Conservation (phyloP, 2,113 vertebrate genomes). For the Onychorhynchus coronatus region DNA sequence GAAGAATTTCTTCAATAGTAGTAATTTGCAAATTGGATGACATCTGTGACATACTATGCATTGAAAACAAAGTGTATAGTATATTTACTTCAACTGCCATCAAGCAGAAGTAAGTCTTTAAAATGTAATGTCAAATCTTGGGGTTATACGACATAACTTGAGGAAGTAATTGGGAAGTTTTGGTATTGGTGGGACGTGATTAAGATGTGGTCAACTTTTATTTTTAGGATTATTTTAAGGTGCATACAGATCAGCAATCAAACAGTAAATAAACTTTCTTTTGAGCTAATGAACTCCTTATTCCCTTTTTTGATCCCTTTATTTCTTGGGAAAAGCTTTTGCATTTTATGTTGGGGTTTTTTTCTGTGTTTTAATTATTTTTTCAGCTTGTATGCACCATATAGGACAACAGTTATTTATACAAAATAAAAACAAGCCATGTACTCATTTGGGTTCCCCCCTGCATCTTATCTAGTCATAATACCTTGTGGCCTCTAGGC, state of each 20-base stretch:
- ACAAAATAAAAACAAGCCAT: conserved; percentile 1
- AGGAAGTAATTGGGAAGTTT: conserved; percentile 50
- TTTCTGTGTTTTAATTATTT: neutral
- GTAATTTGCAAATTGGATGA: conserved; percentile 48
- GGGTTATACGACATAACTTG: conserved; percentile 4
- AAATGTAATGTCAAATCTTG: conserved; percentile 40
- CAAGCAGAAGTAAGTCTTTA: conserved; percentile 46
- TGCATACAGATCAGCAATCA: conserved; percentile 44
- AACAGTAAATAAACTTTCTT: conserved; percentile 53
- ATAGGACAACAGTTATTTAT: conserved; percentile 12
- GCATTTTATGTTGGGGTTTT: neutral
- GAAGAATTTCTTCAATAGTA: conserved; percentile 60
- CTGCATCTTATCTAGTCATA: neutral
- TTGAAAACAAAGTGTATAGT: conserved; percentile 38
- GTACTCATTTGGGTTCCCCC: neutral
- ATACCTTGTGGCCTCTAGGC: conserved; percentile 26
- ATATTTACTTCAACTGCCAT: conserved; percentile 41
- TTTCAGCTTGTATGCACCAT: conserved; percentile 42
- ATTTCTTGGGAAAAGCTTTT: conserved; percentile 48
- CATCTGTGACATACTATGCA: neutral
- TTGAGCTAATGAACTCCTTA: conserved; percentile 30
- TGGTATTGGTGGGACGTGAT: conserved; percentile 50
- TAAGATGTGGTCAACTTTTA: conserved; percentile 58
- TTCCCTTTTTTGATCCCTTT: conserved; percentile 40
- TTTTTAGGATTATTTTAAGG: conserved; percentile 60